These are phyloP conservation scores for Dolichomitus sp. DNA, from an alignment of 2,888 invertebrate genomes.

Conservation along the genomic window DNA sequence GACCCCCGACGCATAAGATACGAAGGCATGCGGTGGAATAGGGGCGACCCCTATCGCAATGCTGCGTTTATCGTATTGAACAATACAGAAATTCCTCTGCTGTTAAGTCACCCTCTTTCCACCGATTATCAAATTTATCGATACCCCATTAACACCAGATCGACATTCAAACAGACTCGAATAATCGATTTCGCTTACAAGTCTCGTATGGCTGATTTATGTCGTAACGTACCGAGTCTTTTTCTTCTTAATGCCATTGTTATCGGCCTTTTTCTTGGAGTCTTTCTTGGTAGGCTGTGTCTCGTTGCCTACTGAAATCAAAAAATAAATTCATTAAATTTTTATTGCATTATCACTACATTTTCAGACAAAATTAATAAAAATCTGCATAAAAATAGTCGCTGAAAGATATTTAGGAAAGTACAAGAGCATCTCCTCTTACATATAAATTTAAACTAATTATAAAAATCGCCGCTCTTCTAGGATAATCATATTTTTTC, in stretches of 20 bases:
- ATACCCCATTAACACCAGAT: neutral
- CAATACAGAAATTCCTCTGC: slow-evolving; percentile 44
- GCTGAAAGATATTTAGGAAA: neutral
- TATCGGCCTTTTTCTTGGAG: slow-evolving; percentile 93
- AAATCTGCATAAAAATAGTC: neutral
- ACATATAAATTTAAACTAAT: neutral
- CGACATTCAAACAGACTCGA: neutral
- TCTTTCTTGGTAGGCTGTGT: slow-evolving; percentile 88
- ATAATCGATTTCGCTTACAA: slow-evolving; percentile 25
- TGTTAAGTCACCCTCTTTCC: slow-evolving; percentile 29
- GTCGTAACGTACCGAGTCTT: slow-evolving; percentile 93
- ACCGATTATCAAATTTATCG: slow-evolving; percentile 33
- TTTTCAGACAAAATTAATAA: slow-evolving; percentile 51
- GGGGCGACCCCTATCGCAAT: slow-evolving; percentile 65
- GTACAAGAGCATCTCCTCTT: neutral
- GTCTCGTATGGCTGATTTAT: neutral
- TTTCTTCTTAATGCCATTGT: slow-evolving; percentile 96
- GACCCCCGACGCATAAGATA: slow-evolving; percentile 52
- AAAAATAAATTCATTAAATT: slow-evolving; percentile 30
- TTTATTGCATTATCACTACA: neutral
- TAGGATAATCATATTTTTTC: neutral
- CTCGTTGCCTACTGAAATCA: slow-evolving; percentile 79
- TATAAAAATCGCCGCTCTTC: neutral
- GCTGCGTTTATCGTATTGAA: slow-evolving; percentile 41
- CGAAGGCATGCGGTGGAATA: slow-evolving; percentile 65